phyloP scores from a whole-genome alignment of 2,797 vertebrate species.

The Thaleichthys pacificus region DNA sequence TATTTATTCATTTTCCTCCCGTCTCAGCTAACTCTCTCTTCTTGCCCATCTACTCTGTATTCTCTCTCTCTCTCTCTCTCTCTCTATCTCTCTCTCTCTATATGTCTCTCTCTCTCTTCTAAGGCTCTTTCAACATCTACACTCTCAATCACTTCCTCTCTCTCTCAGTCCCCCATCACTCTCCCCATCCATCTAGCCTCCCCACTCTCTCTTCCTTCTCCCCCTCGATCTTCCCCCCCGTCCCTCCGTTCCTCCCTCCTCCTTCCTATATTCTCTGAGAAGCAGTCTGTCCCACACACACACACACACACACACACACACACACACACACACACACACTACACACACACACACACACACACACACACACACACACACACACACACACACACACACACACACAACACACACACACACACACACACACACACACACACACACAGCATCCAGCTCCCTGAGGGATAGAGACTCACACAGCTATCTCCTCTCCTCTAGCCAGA shows the following conservation, averaged over 20 bases:
- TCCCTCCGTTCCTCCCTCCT: not conserved
- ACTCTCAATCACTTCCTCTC: not conserved
- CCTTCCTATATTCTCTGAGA: conserved; percentile 9
- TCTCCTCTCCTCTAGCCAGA: no score
- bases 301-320: no score
- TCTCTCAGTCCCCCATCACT: not conserved
- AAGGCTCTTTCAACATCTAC: not conserved
- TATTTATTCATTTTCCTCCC: not conserved
- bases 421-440: no score
- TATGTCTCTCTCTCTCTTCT: not conserved
- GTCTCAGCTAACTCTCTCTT: not conserved
- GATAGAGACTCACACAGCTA: not conserved
- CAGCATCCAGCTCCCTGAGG: no score
- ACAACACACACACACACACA: not conserved
- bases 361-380: conserved; percentile 43
- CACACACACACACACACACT: conserved; percentile 40
- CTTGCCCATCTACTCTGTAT: not conserved
- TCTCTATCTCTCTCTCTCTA: no score
- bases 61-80: no score
- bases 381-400: conserved; percentile 44
- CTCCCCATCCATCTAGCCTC: not conserved
- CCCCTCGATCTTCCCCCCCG: not conserved
- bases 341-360: conserved; percentile 47
- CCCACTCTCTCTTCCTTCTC: not conserved
- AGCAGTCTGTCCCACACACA: no score